Evolutionary conservation across 1,140 invertebrate genomes (phyloP).

Genomic region (Colletes gigas): DNA sequence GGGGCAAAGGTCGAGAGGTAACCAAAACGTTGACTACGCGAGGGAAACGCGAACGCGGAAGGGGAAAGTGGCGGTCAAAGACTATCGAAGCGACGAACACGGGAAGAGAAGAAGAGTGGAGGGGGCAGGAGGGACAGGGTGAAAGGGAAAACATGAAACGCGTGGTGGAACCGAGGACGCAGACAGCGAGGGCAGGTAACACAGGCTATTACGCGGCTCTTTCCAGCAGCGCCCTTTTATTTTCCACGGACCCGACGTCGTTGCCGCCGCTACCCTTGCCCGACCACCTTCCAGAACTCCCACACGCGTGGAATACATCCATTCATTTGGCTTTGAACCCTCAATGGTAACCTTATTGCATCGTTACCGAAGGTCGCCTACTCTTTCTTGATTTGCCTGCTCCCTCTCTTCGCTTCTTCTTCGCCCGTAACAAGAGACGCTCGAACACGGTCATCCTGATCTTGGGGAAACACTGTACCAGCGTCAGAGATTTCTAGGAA

Average conservation of each 20-base stretch:
- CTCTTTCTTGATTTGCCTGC: slow-evolving; percentile 35
- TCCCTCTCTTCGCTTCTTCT: not conserved
- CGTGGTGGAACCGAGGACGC: not conserved
- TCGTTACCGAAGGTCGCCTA: slow-evolving; percentile 66
- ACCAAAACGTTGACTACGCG: slow-evolving; percentile 10
- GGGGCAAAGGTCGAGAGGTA: slow-evolving; percentile 13
- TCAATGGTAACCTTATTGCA: slow-evolving; percentile 75
- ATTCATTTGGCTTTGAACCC: slow-evolving; percentile 73
- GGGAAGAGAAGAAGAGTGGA: not conserved
- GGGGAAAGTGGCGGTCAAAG: slow-evolving; percentile 36
- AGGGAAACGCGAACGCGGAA: not conserved
- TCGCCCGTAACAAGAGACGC: not conserved
- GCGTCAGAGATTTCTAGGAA: no score
- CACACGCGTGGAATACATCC: slow-evolving; percentile 65
- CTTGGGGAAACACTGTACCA: no score
- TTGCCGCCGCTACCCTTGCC: slow-evolving; percentile 20
- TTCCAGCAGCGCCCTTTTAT: slow-evolving; percentile 67
- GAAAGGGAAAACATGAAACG: slow-evolving; percentile 36
- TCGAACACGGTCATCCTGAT: not conserved
- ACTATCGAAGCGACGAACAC: slow-evolving; percentile 26
- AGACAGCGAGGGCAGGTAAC: slow-evolving; percentile 59
- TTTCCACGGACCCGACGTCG: slow-evolving; percentile 45
- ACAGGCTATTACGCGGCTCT: slow-evolving; percentile 65
- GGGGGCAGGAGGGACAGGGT: not conserved
- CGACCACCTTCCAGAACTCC: slow-evolving; percentile 40